Conservation (phyloP, 2,888 invertebrate genomes). For the Drosophila quasianomalipes region DNA sequence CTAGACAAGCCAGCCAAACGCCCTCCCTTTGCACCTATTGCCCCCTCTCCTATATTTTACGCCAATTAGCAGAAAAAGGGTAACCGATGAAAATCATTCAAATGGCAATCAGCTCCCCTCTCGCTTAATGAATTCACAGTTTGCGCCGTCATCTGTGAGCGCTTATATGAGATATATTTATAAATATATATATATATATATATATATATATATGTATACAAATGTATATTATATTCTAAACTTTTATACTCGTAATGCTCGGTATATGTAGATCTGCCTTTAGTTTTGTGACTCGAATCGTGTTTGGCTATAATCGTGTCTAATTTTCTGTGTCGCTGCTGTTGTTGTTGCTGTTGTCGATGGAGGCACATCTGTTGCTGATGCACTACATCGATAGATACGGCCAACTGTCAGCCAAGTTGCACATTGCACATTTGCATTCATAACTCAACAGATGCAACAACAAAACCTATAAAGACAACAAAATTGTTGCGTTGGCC, state of each 20-base stretch:
- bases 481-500: conserved; percentile 67
- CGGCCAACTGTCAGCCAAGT: conserved; percentile 51
- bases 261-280: conserved; percentile 35
- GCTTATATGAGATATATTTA: conserved; percentile 25
- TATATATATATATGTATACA: conserved; percentile 11
- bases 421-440: conserved; percentile 74
- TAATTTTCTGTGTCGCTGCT: conserved; percentile 59
- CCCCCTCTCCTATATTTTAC: conserved; percentile 45
- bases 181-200: conserved; percentile 9
- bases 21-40: neutral
- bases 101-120: conserved; percentile 6
- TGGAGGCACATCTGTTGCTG: conserved; percentile 63
- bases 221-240: conserved; percentile 9
- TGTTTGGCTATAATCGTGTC: conserved; percentile 71
- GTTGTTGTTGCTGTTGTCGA: conserved; percentile 41
- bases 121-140: conserved; percentile 49
- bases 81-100: conserved; percentile 66
- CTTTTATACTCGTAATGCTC: conserved; percentile 24
- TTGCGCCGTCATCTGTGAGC: conserved; percentile 35
- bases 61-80: conserved; percentile 76
- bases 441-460: conserved; percentile 77
- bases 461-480: conserved; percentile 17
- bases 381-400: conserved; percentile 78
- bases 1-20: conserved; percentile 46
- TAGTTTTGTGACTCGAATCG: conserved; percentile 60